Evolutionary conservation across 2,113 vertebrate genomes (phyloP).

Genomic region (Montifringilla adamsi): DNA sequence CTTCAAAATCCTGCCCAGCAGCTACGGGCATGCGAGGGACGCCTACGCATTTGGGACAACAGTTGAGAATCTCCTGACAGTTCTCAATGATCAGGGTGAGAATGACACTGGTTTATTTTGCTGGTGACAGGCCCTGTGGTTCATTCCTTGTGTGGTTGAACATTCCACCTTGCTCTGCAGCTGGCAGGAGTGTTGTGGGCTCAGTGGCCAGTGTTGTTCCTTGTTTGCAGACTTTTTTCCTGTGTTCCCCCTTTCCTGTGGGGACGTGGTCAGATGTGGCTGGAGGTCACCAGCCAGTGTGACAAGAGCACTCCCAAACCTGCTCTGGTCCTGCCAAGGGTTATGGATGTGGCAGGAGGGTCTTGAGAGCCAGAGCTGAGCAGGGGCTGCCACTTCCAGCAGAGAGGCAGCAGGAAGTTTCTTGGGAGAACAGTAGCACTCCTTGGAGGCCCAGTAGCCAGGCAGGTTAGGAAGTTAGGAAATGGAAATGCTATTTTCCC

Average conservation of each 20-base stretch:
- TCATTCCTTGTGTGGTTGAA: background rate
- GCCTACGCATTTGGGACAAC: slow-evolving; percentile 89
- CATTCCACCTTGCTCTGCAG: background rate
- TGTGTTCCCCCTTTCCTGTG: background rate
- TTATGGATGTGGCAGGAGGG: fast-evolving
- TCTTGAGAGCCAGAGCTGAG: background rate
- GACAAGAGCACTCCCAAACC: background rate
- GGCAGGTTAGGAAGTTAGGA: background rate
- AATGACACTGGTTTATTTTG: background rate
- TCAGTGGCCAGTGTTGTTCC: background rate
- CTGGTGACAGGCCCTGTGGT: background rate
- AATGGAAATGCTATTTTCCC: background rate
- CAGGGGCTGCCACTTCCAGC: background rate
- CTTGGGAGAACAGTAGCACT: background rate
- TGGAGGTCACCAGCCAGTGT: background rate
- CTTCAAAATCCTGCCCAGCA: slow-evolving; percentile 82
- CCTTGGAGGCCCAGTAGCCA: background rate
- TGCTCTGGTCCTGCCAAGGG: background rate
- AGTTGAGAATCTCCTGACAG: slow-evolving; percentile 81
- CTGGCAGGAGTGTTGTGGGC: background rate
- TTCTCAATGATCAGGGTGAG: slow-evolving; percentile 85
- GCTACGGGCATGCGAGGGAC: slow-evolving; percentile 85
- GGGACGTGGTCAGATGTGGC: background rate
- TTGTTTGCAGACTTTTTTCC: background rate
- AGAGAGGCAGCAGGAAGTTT: background rate